These are phyloP conservation scores for Aplocera efformata DNA, from an alignment of 2,888 invertebrate species.

Conservation along the genomic window DNA sequence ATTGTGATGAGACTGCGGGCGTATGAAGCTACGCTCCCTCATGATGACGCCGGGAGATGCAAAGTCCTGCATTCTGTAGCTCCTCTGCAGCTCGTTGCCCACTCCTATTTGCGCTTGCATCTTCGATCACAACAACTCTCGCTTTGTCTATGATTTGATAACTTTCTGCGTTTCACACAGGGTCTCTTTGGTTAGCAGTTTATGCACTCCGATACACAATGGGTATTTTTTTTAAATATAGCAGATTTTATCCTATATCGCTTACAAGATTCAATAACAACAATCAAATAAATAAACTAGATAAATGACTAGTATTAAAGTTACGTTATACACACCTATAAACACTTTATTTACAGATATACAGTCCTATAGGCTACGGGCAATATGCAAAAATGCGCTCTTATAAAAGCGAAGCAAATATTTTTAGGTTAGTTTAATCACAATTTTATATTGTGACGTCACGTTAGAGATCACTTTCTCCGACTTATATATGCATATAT, in stretches of 20 bases:
- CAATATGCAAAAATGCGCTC: slow-evolving; percentile 66
- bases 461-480: slow-evolving; percentile 74
- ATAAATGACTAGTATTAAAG: slow-evolving; percentile 77
- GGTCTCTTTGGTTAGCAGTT: slow-evolving; percentile 53
- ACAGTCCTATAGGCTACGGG: slow-evolving; percentile 50
- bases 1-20: slow-evolving; percentile 81
- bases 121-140: slow-evolving; percentile 36
- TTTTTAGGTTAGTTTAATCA: slow-evolving; percentile 50
- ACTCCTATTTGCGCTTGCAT: slow-evolving; percentile 74
- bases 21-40: slow-evolving; percentile 86
- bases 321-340: slow-evolving; percentile 59
- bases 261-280: slow-evolving; percentile 31
- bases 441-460: slow-evolving; percentile 75
- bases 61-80: slow-evolving; percentile 79
- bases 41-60: slow-evolving; percentile 80
- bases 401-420: slow-evolving; percentile 54
- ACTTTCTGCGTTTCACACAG: not conserved
- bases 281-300: slow-evolving; percentile 72
- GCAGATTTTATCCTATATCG: slow-evolving; percentile 20
- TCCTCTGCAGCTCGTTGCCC: slow-evolving; percentile 70
- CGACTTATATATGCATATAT: slow-evolving; percentile 77
- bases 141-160: slow-evolving; percentile 23
- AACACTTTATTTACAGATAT: slow-evolving; percentile 48
- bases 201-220: slow-evolving; percentile 43
- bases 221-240: slow-evolving; percentile 19